These are phyloP conservation scores for Euplagia quadripunctaria DNA, from an alignment of 2,888 invertebrate species.

Conservation along the genomic window DNA sequence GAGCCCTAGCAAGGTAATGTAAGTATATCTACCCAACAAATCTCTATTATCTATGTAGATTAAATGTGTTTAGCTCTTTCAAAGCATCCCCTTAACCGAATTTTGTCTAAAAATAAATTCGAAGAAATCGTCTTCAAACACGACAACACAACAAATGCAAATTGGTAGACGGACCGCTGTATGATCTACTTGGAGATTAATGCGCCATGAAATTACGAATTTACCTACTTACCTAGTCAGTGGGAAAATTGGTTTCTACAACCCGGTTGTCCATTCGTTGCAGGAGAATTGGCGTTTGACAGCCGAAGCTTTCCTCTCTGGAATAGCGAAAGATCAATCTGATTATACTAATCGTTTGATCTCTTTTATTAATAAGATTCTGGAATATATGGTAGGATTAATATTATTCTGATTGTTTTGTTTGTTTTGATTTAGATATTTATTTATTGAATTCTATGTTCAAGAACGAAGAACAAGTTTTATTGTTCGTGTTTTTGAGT, in stretches of 20 bases:
- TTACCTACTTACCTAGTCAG: constrained; percentile 84
- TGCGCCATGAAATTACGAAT: constrained; percentile 83
- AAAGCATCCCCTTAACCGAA: constrained; percentile 42
- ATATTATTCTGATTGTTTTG: constrained; percentile 6
- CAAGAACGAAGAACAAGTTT: background rate
- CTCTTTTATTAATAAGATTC: constrained; percentile 41
- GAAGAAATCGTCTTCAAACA: constrained; percentile 49
- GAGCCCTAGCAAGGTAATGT: constrained; percentile 2
- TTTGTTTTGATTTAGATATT: constrained; percentile 21
- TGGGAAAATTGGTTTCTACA: constrained; percentile 82
- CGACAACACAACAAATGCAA: constrained; percentile 64
- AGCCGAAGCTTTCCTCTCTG: constrained; percentile 50
- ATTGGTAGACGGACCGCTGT: constrained; percentile 61
- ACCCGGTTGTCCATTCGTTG: constrained; percentile 74
- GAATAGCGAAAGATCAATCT: constrained; percentile 39
- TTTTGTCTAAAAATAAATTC: constrained; percentile 47
- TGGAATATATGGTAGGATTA: constrained; percentile 29
- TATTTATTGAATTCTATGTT: constrained; percentile 8
- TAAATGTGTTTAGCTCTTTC: constrained; percentile 49
- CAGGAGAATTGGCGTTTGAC: constrained; percentile 76
- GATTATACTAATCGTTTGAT: constrained; percentile 55
- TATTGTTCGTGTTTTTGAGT: background rate
- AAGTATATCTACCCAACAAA: constrained; percentile 35
- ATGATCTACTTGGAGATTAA: constrained; percentile 79
- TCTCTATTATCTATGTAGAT: constrained; percentile 53